Evolutionary conservation across 2,113 vertebrate genomes (phyloP), one percentile per base, ranked within the genome.

Genomic region (Hippoglossus stenolepis): DNA sequence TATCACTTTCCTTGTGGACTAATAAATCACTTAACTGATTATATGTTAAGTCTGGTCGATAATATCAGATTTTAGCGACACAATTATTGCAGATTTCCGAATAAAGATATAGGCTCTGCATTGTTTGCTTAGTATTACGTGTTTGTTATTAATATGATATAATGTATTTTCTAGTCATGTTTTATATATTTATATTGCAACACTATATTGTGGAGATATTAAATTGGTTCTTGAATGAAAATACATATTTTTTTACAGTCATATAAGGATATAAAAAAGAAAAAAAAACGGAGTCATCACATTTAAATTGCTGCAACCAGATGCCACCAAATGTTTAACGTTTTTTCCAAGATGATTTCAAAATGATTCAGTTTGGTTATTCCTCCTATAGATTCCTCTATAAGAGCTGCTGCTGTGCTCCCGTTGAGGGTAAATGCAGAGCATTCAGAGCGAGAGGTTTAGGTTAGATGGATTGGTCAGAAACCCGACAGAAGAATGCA

Each of bases 401-500:
- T 38, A 11, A 13, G 40, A 43, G 40, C 40, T 12, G 11, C 40
- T 43, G 40, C 40, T 43, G 40, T 43, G 40, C 40, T 43, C 12
- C 3, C 12, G 40, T 13, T 43, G 10, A 43, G 40, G 12, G 40
- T 43, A 13, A 43, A 43, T 43, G 12, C 40, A 53, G 35, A 47
- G 28, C 23, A 43, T 13, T 2, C 11, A 57, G 35, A 47, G 28
- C 18, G 53, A 61, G 23, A 21, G 23, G 18, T 2, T 14, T 21
- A 14, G 7, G n/a, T 38, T 0, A 6, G 45, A 66, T 2, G 9
- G 43, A 66, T 11, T 23, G 5, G 28, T 71, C 53, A 31, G 24
- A 84, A 62, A 57, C 45, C n/a, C 21, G 28, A 26, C 61, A 28
- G 9, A 43, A 69, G 31, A 59, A 58, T 21, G 62, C 13, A 40